Conservation (phyloP, 2,797 vertebrate species). For the Thalassophryne amazonica region DNA sequence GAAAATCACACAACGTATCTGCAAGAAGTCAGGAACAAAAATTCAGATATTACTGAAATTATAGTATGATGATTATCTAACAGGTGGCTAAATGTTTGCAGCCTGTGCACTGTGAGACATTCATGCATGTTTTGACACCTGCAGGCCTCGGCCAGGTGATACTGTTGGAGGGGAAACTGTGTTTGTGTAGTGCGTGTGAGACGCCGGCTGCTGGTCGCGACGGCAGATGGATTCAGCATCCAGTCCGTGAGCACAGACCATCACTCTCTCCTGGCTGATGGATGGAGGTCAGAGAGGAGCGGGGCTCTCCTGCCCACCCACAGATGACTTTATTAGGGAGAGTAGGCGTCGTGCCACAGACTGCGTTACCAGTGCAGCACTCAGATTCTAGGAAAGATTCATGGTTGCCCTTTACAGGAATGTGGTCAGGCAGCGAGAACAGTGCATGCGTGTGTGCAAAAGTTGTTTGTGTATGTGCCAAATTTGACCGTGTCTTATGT, state of each 20-base stretch:
- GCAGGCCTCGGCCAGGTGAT: conserved; percentile 27
- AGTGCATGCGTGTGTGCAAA: not conserved
- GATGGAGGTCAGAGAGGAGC: conserved; percentile 73
- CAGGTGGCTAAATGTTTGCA: conserved; percentile 32
- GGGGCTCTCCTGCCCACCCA: conserved; percentile 73
- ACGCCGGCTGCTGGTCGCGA: conserved; percentile 13
- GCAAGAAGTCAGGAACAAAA: conserved; percentile 21
- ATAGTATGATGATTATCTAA: too few relatives aligned
- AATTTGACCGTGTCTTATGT: conserved; percentile 16
- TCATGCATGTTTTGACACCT: conserved; percentile 62
- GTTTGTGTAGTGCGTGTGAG: conserved; percentile 8
- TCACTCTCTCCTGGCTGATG: conserved; percentile 71
- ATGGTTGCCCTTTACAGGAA: conserved; percentile 74
- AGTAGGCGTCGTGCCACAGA: conserved; percentile 69
- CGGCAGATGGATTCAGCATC: conserved; percentile 64
- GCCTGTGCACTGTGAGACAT: conserved; percentile 21
- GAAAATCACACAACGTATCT: conserved; percentile 32
- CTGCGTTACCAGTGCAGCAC: conserved; percentile 56
- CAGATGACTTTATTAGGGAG: conserved; percentile 71
- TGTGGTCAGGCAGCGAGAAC: conserved; percentile 61
- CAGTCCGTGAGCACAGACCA: conserved; percentile 36
- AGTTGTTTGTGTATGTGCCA: conserved; percentile 1
- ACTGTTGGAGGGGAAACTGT: conserved; percentile 12
- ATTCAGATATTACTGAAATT: too few relatives aligned
- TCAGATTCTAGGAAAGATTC: conserved; percentile 75